phyloP scores from a whole-genome alignment of 2,113 vertebrate genomes.

The Hucho hucho region DNA sequence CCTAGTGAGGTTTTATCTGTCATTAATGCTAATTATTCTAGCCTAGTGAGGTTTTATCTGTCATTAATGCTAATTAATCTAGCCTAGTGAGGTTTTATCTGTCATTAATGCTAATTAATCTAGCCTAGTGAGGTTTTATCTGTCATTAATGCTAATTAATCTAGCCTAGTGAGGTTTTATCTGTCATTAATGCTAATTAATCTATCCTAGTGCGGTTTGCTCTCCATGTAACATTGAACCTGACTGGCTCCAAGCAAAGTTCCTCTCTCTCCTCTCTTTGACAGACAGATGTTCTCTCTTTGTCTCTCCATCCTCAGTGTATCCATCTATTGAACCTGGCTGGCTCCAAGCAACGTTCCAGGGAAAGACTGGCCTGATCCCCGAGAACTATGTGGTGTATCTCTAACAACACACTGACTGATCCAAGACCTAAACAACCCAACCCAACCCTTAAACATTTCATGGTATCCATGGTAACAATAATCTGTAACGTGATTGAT shows the following conservation, averaged over 20 bases:
- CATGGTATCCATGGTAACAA: slow-evolving; percentile 93
- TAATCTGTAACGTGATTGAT: slow-evolving; percentile 40
- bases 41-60: too few relatives aligned
- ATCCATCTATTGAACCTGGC: slow-evolving; percentile 91
- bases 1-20: too few relatives aligned
- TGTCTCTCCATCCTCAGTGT: slow-evolving; percentile 73
- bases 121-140: not conserved
- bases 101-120: too few relatives aligned
- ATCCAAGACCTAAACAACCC: slow-evolving; percentile 43
- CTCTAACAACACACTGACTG: slow-evolving; percentile 69
- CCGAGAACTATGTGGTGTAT: slow-evolving; percentile 93
- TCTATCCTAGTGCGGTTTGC: not conserved
- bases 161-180: not conserved
- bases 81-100: too few relatives aligned
- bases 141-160: slow-evolving; percentile 12
- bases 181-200: too few relatives aligned
- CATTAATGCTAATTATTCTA: too few relatives aligned
- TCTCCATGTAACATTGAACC: too few relatives aligned
- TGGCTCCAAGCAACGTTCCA: slow-evolving; percentile 95
- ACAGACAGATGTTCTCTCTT: not conserved
- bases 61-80: too few relatives aligned
- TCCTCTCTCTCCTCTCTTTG: not conserved
- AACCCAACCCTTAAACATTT: slow-evolving; percentile 71
- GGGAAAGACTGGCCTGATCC: slow-evolving; percentile 91
- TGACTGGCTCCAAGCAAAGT: too few relatives aligned